phyloP scores from a whole-genome alignment of 2,888 invertebrate genomes.

The Thelaira solivaga region DNA sequence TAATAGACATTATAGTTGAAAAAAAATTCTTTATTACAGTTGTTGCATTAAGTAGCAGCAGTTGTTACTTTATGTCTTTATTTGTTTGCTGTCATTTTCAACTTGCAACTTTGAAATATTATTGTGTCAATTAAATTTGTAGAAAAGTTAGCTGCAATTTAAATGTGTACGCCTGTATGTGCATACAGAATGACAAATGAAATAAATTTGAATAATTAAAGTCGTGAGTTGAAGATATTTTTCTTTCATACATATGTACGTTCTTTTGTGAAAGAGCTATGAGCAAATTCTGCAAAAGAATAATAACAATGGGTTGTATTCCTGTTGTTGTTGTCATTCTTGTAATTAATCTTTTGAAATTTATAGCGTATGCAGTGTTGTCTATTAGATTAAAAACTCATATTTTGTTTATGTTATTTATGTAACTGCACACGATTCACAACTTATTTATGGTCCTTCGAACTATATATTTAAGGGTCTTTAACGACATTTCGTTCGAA shows the following conservation, averaged over 20 bases:
- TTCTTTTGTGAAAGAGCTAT: neutral
- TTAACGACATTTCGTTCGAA: too few relatives aligned
- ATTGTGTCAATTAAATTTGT: constrained; percentile 55
- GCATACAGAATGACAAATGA: constrained; percentile 41
- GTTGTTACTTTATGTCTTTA: constrained; percentile 27
- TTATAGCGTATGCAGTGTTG: too few relatives aligned
- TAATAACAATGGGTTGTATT: neutral
- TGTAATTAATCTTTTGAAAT: too few relatives aligned
- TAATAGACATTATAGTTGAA: constrained; percentile 9
- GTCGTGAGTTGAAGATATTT: constrained; percentile 33
- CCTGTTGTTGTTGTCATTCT: too few relatives aligned
- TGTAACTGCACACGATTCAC: too few relatives aligned
- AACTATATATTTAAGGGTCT: too few relatives aligned
- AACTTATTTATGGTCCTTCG: too few relatives aligned
- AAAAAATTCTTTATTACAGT: neutral
- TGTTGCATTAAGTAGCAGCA: constrained; percentile 1
- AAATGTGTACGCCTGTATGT: too few relatives aligned
- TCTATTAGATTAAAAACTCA: too few relatives aligned
- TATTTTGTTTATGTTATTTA: too few relatives aligned
- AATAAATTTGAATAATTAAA: constrained; percentile 51
- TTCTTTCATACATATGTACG: neutral
- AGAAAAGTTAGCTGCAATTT: constrained; percentile 44
- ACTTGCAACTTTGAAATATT: constrained; percentile 49
- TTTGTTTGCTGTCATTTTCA: constrained; percentile 43
- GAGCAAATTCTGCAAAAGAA: neutral